Conservation (phyloP, 2,113 vertebrate species). For the Carlito syrichta region DNA sequence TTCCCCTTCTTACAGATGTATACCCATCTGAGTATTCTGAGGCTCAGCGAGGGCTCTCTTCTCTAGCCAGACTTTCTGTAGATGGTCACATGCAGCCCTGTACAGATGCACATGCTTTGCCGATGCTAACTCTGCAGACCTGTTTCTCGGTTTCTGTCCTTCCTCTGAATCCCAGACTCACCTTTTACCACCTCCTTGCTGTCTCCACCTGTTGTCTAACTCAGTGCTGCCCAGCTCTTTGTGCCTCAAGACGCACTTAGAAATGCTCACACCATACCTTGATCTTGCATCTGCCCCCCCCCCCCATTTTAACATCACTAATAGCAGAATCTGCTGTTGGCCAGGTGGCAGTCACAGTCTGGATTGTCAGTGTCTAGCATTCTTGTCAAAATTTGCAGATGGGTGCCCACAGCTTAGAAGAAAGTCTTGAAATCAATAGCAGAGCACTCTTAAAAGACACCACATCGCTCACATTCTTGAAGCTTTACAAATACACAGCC, state of each 20-base stretch:
- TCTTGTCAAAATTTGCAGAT: not conserved
- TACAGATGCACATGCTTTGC: not conserved
- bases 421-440: not conserved
- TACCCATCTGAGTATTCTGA: not conserved
- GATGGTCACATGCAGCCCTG: rapidly evolving
- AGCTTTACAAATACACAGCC: not conserved
- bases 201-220: not conserved
- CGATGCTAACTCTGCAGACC: not conserved
- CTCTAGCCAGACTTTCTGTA: not conserved
- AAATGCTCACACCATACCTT: not conserved
- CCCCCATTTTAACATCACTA: not conserved
- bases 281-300: not conserved
- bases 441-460: not conserved
- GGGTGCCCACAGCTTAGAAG: not conserved
- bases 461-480: not conserved
- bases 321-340: not conserved
- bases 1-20: not conserved
- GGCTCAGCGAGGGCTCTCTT: not conserved
- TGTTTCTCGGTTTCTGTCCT: not conserved
- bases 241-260: rapidly evolving
- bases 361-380: not conserved
- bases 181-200: not conserved
- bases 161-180: not conserved
- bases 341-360: not conserved
- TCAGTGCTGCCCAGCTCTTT: not conserved